Conservation (phyloP, 2,113 vertebrate species). For the Campylomormyrus numenius region DNA sequence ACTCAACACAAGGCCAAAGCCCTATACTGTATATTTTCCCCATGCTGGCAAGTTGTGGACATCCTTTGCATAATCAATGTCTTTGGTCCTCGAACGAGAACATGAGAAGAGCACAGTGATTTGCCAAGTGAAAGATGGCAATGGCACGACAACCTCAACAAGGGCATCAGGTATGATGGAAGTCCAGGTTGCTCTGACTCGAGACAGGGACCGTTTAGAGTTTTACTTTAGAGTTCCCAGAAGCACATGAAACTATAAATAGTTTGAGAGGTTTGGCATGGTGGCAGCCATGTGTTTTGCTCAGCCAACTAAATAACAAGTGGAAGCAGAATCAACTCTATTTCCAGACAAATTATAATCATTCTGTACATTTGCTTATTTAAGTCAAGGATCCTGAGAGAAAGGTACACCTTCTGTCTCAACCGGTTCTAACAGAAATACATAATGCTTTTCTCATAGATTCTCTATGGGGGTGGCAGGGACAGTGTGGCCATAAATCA, state of each 20-base stretch:
- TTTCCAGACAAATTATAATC: neutral
- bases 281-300: neutral
- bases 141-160: slow-evolving; percentile 37
- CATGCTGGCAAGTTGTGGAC: slow-evolving; percentile 33
- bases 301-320: neutral
- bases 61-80: slow-evolving; percentile 42
- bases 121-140: slow-evolving; percentile 18
- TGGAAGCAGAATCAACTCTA: neutral
- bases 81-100: slow-evolving; percentile 25
- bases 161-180: slow-evolving; percentile 48
- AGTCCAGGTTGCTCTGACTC: slow-evolving; percentile 35
- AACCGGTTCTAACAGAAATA: neutral
- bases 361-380: neutral
- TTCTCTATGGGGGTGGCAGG: neutral
- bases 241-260: slow-evolving; percentile 55
- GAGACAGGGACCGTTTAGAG: slow-evolving; percentile 44
- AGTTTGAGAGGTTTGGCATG: slow-evolving; percentile 20
- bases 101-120: slow-evolving; percentile 5
- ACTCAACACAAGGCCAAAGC: slow-evolving; percentile 36
- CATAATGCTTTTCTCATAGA: neutral
- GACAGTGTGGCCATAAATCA: slow-evolving; percentile 17
- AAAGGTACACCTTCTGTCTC: neutral
- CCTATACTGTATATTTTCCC: slow-evolving; percentile 21
- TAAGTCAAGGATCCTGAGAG: neutral
- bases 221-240: slow-evolving; percentile 48